Base-by-base conservation (phyloP, 2,888 invertebrate genomes). In the Timema cristinae region DNA sequence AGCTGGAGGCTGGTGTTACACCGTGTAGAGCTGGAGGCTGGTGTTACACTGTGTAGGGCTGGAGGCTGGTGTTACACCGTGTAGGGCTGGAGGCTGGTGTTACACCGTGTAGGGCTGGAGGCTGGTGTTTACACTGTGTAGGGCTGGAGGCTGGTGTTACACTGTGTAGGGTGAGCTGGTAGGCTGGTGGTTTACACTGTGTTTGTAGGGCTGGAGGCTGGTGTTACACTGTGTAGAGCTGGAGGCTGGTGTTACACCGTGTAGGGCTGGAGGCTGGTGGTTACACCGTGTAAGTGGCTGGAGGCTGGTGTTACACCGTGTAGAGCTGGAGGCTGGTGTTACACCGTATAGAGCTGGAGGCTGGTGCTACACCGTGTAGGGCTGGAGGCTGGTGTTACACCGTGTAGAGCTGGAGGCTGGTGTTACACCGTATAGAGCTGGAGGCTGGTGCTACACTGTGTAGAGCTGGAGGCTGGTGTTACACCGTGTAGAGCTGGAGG, bases 151-250 rank as follows among this genome's bases (percentile, higher is more conserved):
- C 32, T 32, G 32, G 32, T 32, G 32, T 32, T 32, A 32, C 32
- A 32, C 32, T 32, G 32, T 32, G 32, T 32, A 4, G 32, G 32
- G 32, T 4, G 1, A 4, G 32, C 32, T 66, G 8, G 7, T n/a
- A 13, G 71, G 47, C 67, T 49, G 49, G 67, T 59, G 67, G n/a
- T n/a, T 52, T 67, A 71, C 67, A 48, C 67, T 54, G 70, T 47
- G 47, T 61, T n/a, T n/a, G n/a, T n/a, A 47, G 10, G 16, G 32
- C 15, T 32, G 32, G 32, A 2, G 32, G 32, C 32, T 32, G 32
- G 32, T 32, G 2, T 32, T 32, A 32, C 32, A 32, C 32, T 32
- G 32, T 32, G 32, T 32, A 4, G 32, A 1, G 32, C 1, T 32
- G 32, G 32, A 32, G 32, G 32, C 2, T 4, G 32, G 32, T 54